Evolutionary conservation across 2,113 vertebrate species (phyloP).

Genomic region (Sinocyclocheilus anshuiensis): DNA sequence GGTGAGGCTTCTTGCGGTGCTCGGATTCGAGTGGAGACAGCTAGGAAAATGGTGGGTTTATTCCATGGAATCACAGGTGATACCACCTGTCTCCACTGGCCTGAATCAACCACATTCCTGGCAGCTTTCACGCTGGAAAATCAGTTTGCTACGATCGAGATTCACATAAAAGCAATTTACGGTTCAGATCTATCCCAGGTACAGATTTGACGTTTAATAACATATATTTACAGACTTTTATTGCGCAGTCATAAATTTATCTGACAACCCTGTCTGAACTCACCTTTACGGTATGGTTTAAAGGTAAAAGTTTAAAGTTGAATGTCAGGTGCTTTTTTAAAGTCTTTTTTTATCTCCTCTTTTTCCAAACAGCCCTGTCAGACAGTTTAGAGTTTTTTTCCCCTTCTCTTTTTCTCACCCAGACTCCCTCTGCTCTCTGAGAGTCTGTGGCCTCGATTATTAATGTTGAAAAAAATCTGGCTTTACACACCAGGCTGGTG

Average conservation of each 20-base stretch:
- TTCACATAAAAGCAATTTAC: constrained; percentile 39
- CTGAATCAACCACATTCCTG: constrained; percentile 20
- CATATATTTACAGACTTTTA: constrained; percentile 24
- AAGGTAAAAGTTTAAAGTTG: not conserved
- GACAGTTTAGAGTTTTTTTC: constrained; percentile 1
- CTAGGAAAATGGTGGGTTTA: constrained; percentile 41
- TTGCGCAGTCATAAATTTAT: constrained; percentile 27
- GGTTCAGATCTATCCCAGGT: constrained; percentile 18
- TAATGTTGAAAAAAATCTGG: constrained; percentile 39
- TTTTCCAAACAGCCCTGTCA: not conserved
- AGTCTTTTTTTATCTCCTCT: not conserved
- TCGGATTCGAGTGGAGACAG: constrained; percentile 16
- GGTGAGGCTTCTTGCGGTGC: constrained; percentile 38
- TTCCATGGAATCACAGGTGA: constrained; percentile 58
- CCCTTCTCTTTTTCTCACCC: constrained; percentile 17
- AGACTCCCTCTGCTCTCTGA: constrained; percentile 26
- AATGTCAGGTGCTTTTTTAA: not conserved
- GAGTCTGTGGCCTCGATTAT: constrained; percentile 46
- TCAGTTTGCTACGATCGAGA: not conserved
- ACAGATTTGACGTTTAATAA: constrained; percentile 23
- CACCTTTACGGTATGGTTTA: not conserved
- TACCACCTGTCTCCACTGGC: constrained; percentile 54
- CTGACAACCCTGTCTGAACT: not conserved
- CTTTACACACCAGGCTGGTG: constrained; percentile 40
- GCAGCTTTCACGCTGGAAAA: constrained; percentile 15